Conservation (phyloP, 2,888 invertebrate species). For the Parnassius orleans region DNA sequence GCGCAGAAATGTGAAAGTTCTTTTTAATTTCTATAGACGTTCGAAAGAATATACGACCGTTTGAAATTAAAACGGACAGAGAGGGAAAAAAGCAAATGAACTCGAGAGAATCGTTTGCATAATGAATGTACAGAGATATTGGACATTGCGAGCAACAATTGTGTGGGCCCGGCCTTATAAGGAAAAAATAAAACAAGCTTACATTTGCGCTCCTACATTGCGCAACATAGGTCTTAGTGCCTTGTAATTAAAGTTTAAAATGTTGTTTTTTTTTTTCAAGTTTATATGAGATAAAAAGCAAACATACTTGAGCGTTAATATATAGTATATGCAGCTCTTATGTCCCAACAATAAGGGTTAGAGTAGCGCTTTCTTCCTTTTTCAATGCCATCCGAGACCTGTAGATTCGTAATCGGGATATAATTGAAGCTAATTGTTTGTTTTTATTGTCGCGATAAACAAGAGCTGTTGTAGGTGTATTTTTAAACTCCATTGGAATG, state of each 20-base stretch:
- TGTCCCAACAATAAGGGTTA: conserved; percentile 18
- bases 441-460: conserved; percentile 30
- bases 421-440: conserved; percentile 34
- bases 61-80: conserved; percentile 51
- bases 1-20: conserved; percentile 28
- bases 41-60: conserved; percentile 52
- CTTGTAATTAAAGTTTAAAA: conserved; percentile 7
- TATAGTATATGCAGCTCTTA: conserved; percentile 18
- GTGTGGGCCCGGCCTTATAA: conserved; percentile 39
- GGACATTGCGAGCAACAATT: conserved; percentile 47
- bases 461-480: conserved; percentile 29
- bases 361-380: conserved; percentile 12
- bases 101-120: conserved; percentile 58
- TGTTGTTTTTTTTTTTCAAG: not conserved
- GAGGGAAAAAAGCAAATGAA: conserved; percentile 49
- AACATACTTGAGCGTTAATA: conserved; percentile 7
- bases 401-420: conserved; percentile 34
- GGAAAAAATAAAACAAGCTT: conserved; percentile 33
- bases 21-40: conserved; percentile 38
- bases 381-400: conserved; percentile 15
- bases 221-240: conserved; percentile 23
- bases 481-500: conserved; percentile 28
- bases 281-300: conserved; percentile 22
- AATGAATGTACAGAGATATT: conserved; percentile 59
- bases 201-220: conserved; percentile 26